Evolutionary conservation across 2,888 invertebrate species (phyloP).

Genomic region (Tholera decimalis): DNA sequence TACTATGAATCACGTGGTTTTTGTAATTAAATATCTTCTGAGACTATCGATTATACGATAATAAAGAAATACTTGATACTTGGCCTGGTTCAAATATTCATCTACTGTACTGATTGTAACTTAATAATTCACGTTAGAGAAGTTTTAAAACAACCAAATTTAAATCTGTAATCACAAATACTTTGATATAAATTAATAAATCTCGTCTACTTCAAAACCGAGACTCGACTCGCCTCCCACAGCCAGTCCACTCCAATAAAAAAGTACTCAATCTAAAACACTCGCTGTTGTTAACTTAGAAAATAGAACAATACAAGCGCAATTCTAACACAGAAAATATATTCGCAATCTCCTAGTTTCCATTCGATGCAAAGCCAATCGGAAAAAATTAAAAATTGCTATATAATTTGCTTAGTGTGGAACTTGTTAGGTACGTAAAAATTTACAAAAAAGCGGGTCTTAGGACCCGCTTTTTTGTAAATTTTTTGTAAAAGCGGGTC

Average conservation of each 20-base stretch:
- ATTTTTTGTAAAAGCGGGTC: conserved; percentile 84
- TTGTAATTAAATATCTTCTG: no score
- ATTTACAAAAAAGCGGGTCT: conserved; percentile 82
- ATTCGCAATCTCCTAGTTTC: conserved; percentile 35
- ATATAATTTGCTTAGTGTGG: conserved; percentile 53
- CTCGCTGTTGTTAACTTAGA: conserved; percentile 41
- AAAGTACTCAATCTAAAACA: conserved; percentile 49
- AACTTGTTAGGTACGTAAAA: conserved; percentile 78
- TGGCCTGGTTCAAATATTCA: no score
- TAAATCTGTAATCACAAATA: not conserved
- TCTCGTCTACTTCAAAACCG: conserved; percentile 11
- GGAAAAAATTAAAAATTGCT: conserved; percentile 41
- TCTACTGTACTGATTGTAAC: no score
- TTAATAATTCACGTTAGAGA: not conserved
- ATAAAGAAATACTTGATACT: no score
- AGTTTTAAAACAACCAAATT: no score
- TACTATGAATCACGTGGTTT: no score
- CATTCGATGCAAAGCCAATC: conserved; percentile 31
- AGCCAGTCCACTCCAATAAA: conserved; percentile 36
- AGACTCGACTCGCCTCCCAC: conserved; percentile 7
- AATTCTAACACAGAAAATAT: conserved; percentile 30
- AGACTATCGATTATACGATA: no score
- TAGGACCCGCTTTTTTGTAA: no score
- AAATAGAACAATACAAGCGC: conserved; percentile 38
- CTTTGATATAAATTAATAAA: not conserved